A percentile compares a stretch with the other conserved stretches of the same genome.
phyloP scores from a whole-genome alignment of 1,140 invertebrate species.

The Teleopsis dalmanni region DNA sequence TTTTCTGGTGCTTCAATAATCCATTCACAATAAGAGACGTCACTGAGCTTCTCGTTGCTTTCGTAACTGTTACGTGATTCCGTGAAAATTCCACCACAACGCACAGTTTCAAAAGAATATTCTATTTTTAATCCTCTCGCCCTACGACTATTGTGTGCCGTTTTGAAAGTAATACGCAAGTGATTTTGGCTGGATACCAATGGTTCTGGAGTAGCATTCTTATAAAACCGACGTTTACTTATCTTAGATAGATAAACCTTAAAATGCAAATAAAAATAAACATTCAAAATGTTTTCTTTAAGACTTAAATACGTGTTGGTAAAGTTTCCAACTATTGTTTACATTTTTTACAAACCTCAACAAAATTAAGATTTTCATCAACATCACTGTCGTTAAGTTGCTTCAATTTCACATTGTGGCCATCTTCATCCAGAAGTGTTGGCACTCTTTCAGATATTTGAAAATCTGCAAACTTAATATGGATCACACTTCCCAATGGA shows the following conservation, averaged over 20 bases:
- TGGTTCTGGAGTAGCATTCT: conserved; percentile 3
- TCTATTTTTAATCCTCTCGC: conserved; percentile 55
- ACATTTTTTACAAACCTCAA: no score
- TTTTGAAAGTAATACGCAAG: conserved; percentile 60
- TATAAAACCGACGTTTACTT: conserved; percentile 16
- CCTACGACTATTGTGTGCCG: conserved; percentile 45
- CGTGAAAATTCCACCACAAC: conserved; percentile 63
- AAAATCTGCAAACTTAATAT: conserved; percentile 60
- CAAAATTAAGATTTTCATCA: no score
- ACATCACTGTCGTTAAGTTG: no score
- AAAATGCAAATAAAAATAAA: conserved; percentile 22
- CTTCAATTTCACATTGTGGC: no score
- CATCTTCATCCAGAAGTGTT: no score
- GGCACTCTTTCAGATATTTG: conserved; percentile 52
- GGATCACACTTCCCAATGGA: conserved; percentile 53
- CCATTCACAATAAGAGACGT: conserved; percentile 76
- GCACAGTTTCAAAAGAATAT: conserved; percentile 22
- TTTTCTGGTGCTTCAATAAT: conserved; percentile 61
- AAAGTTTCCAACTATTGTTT: no score
- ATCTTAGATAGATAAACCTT: conserved; percentile 20
- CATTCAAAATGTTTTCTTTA: conserved; percentile 43
- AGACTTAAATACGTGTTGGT: conserved; percentile 24
- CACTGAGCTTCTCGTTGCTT: conserved; percentile 30
- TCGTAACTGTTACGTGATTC: conserved; percentile 49
- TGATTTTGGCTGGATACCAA: conserved; percentile 60